Evolutionary conservation across 1,140 invertebrate species (phyloP).

Genomic region (Latrodectus geometricus): DNA sequence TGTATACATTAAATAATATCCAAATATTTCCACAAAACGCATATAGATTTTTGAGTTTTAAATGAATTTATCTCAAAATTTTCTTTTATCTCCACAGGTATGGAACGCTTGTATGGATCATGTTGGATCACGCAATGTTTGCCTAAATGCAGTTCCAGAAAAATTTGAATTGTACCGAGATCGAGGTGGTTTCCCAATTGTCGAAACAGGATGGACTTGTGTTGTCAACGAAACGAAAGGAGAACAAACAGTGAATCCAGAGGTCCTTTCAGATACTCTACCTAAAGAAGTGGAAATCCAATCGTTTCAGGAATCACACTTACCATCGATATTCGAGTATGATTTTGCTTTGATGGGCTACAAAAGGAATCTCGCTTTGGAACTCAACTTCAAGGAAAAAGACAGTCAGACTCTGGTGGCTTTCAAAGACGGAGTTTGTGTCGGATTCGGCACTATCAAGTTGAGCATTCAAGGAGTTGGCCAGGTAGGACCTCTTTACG

Average conservation of each 20-base stretch:
- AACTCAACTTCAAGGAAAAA: slow-evolving; percentile 49
- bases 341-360: slow-evolving; percentile 55
- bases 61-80: neutral
- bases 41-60: no score
- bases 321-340: slow-evolving; percentile 46
- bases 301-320: slow-evolving; percentile 14
- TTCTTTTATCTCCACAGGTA: slow-evolving; percentile 2
- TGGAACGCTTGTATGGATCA: slow-evolving; percentile 63
- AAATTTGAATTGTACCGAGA: slow-evolving; percentile 63
- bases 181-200: slow-evolving; percentile 61
- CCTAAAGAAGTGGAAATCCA: slow-evolving; percentile 17
- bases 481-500: slow-evolving; percentile 65
- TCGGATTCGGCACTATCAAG: slow-evolving; percentile 63
- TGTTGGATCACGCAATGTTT: slow-evolving; percentile 61
- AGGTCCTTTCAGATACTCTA: slow-evolving; percentile 23
- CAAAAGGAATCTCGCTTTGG: slow-evolving; percentile 44
- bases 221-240: slow-evolving; percentile 32
- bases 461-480: slow-evolving; percentile 57
- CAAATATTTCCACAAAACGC: no score
- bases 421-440: slow-evolving; percentile 44
- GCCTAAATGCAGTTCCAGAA: slow-evolving; percentile 63
- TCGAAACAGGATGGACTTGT: slow-evolving; percentile 39
- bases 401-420: slow-evolving; percentile 61
- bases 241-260: slow-evolving; percentile 12
- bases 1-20: no score